Evolutionary conservation across 1,140 invertebrate species (phyloP).

Genomic region (Pogonus chalceus): DNA sequence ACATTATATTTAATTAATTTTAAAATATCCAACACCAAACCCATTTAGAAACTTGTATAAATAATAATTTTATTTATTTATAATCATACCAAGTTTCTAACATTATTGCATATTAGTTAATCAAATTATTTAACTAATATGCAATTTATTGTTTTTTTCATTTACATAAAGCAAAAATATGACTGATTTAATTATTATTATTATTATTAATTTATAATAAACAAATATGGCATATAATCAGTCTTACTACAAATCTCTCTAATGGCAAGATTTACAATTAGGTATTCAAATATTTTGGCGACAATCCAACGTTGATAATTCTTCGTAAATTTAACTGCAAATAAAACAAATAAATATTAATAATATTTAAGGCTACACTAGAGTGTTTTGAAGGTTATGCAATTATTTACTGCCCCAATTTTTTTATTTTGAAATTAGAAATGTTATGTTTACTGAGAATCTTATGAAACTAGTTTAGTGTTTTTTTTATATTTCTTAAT

Average conservation of each 20-base stretch:
- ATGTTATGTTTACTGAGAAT: too few relatives aligned
- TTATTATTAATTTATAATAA: not conserved
- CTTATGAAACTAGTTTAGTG: too few relatives aligned
- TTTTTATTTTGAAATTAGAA: too few relatives aligned
- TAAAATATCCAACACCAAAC: constrained; percentile 1
- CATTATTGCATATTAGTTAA: not conserved
- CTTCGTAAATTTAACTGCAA: too few relatives aligned
- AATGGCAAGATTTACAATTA: constrained; percentile 5
- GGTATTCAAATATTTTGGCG: too few relatives aligned
- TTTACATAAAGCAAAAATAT: not conserved
- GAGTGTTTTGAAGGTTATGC: too few relatives aligned
- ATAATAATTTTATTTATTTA: not conserved
- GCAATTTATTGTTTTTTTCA: not conserved
- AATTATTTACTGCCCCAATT: too few relatives aligned
- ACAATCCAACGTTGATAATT: too few relatives aligned
- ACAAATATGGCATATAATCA: not conserved
- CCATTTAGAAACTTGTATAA: not conserved
- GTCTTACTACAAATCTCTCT: not conserved
- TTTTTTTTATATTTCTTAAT: too few relatives aligned
- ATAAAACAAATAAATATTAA: too few relatives aligned
- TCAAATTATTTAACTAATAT: not conserved
- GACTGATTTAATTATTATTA: too few relatives aligned
- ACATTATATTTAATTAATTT: not conserved
- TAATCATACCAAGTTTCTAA: not conserved
- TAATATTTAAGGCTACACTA: too few relatives aligned